Percentiles rank a stretch among this genome's conserved stretches.
These are phyloP conservation scores for Drosophila mauritiana DNA, from an alignment of 1,140 invertebrate species.

Conservation along the genomic window DNA sequence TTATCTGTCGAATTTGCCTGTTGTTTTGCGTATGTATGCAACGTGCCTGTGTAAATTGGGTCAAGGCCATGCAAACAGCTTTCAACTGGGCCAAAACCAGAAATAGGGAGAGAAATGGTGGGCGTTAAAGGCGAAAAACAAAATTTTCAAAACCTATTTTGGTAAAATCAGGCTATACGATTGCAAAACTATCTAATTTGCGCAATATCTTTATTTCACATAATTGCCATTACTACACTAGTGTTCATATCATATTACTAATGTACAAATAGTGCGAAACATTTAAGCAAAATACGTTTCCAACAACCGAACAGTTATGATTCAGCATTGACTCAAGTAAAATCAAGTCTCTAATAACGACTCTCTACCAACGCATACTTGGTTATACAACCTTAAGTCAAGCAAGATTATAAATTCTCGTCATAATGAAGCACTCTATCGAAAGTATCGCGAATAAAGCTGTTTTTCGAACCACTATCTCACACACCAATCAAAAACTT, in stretches of 20 bases:
- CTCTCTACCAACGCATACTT: background rate
- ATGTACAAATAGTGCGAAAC: too few relatives aligned
- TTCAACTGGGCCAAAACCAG: conserved; percentile 35
- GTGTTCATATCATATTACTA: too few relatives aligned
- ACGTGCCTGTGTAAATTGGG: conserved; percentile 50
- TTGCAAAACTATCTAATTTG: too few relatives aligned
- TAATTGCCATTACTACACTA: too few relatives aligned
- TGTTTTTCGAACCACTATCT: conserved; percentile 11
- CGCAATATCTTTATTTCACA: too few relatives aligned
- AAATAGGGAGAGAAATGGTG: background rate
- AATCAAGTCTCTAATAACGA: background rate
- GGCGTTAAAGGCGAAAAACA: too few relatives aligned
- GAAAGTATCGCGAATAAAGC: conserved; percentile 6
- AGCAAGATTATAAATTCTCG: background rate
- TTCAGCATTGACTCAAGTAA: background rate
- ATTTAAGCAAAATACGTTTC: too few relatives aligned
- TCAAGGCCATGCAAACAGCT: conserved; percentile 69
- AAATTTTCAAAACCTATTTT: too few relatives aligned
- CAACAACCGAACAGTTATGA: background rate
- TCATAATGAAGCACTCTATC: background rate
- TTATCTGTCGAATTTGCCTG: background rate
- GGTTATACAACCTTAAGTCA: background rate
- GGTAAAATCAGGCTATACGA: too few relatives aligned
- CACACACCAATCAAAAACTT: conserved; percentile 1
- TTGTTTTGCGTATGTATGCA: conserved; percentile 2